A percentile compares a stretch with the other conserved stretches of the same genome.
These are phyloP conservation scores for Chelon labrosus DNA, from an alignment of 2,797 vertebrate species.

Conservation along the genomic window DNA sequence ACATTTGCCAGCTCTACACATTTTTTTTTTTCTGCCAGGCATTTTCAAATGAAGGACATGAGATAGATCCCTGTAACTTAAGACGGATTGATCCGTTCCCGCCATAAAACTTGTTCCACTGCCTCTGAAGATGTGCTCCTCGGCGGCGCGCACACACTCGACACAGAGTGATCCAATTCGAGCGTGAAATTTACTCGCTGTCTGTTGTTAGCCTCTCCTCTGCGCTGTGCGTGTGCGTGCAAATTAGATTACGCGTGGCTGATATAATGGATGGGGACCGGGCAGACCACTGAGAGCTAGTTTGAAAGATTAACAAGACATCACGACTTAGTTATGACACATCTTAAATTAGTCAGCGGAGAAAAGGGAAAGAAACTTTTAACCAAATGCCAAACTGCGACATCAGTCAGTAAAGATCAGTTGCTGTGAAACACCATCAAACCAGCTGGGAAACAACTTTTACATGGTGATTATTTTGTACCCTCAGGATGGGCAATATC, in stretches of 20 bases:
- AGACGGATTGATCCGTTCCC: slow-evolving; percentile 79
- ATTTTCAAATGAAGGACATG: slow-evolving; percentile 77
- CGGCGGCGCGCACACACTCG: slow-evolving; percentile 25
- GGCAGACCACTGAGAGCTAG: slow-evolving; percentile 60
- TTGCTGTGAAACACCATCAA: slow-evolving; percentile 45
- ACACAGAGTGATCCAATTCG: slow-evolving; percentile 74
- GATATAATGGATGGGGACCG: slow-evolving; percentile 65
- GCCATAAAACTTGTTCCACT: slow-evolving; percentile 73
- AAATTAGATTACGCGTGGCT: slow-evolving; percentile 71
- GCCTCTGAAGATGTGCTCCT: slow-evolving; percentile 57
- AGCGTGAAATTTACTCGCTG: slow-evolving; percentile 74
- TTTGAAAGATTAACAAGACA: slow-evolving; percentile 76
- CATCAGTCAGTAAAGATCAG: slow-evolving; percentile 45
- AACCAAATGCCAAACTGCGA: slow-evolving; percentile 62
- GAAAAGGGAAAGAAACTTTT: slow-evolving; percentile 58
- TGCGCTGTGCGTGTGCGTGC: slow-evolving; percentile 43
- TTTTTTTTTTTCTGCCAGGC: slow-evolving; percentile 66
- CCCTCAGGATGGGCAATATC: slow-evolving; percentile 2
- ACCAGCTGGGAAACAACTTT: slow-evolving; percentile 30
- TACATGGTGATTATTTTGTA: slow-evolving; percentile 35
- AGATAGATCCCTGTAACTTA: slow-evolving; percentile 77
- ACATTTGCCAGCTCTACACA: slow-evolving; percentile 75
- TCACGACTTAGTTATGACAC: slow-evolving; percentile 74
- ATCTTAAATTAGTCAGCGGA: slow-evolving; percentile 70
- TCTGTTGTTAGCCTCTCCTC: slow-evolving; percentile 69